Base-by-base conservation (phyloP, 1,140 invertebrate genomes). In the Brachionus sp. region DNA sequence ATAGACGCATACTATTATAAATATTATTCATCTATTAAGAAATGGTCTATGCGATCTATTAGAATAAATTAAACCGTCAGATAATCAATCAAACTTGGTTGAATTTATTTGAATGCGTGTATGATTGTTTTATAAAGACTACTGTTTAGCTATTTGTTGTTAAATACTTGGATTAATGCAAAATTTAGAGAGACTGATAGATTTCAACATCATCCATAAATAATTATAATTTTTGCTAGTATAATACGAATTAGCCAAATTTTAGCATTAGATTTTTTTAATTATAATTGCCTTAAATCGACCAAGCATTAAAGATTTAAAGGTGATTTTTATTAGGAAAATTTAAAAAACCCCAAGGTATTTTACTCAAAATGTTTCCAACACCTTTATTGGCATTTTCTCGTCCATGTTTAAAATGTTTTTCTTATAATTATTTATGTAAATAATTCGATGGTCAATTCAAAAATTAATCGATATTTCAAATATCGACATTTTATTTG, bases 21-120 rank as follows among this genome's bases (percentile, higher is more conserved):
- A n/a, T 39, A 46, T 46, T 12, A 12, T 12, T n/a, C 25, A 25
- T 37, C 2, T 66, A 66, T 66, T 33, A n/a, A 66, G 12, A 33
- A 37, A 66, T 66, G 33, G 64, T 70, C 37, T 16, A 39, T 39
- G 16, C 66, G 66, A 70, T 19, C 19, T 57, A 57, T 19, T 57
- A 23, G 50, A 57, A 70, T 70, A 70, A 70, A 70, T 70, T 70
- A 70, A 70, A 70, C 66, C 66, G 35, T 70, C 66, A 70, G 66
- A 70, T 70, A 70, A 70, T 70, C 66, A 70, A 70, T 70, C 66
- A 70, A 39, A 57, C 19, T 57, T 57, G 50, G 50, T 23, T 57
- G 50, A 57, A 57, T 57, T 57, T 57, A 57, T 57, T 57, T 57
- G 50, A 57, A 57, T 57, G 50, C 50, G 50, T 37, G 64, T 66